Evolutionary conservation across 1,140 invertebrate species (phyloP).

Genomic region (Diorhabda elongata): DNA sequence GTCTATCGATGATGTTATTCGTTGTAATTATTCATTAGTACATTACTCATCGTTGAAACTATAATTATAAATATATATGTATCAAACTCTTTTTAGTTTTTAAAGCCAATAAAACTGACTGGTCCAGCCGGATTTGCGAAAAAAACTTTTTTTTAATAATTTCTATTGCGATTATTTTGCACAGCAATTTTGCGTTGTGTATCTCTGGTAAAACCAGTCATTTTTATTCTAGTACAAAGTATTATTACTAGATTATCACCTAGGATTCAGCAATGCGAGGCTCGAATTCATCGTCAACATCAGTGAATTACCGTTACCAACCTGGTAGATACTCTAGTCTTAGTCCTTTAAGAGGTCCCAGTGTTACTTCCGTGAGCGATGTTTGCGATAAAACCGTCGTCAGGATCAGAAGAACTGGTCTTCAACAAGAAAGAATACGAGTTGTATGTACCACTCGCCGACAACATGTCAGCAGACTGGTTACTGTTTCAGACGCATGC

Average conservation of each 20-base stretch:
- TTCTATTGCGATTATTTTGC: no score
- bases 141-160: no score
- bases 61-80: no score
- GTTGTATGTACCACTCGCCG: conserved; percentile 46
- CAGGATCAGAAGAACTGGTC: conserved; percentile 40
- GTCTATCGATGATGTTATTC: no score
- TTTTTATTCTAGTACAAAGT: not conserved
- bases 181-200: no score
- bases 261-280: conserved; percentile 11
- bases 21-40: no score
- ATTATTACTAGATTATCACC: not conserved
- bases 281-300: conserved; percentile 14
- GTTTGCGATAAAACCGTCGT: conserved; percentile 42
- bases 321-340: conserved; percentile 25
- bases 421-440: conserved; percentile 42
- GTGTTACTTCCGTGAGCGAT: conserved; percentile 26
- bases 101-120: no score
- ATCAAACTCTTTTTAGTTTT: no score
- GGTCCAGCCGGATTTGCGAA: no score
- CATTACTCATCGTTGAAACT: no score
- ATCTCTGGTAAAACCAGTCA: no score
- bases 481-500: conserved; percentile 44
- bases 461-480: conserved; percentile 43
- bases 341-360: conserved; percentile 24
- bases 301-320: conserved; percentile 18